These are phyloP conservation scores for Pocillopora damicornis DNA, from an alignment of 64 coral and sea anemone genomes.

Conservation along the genomic window DNA sequence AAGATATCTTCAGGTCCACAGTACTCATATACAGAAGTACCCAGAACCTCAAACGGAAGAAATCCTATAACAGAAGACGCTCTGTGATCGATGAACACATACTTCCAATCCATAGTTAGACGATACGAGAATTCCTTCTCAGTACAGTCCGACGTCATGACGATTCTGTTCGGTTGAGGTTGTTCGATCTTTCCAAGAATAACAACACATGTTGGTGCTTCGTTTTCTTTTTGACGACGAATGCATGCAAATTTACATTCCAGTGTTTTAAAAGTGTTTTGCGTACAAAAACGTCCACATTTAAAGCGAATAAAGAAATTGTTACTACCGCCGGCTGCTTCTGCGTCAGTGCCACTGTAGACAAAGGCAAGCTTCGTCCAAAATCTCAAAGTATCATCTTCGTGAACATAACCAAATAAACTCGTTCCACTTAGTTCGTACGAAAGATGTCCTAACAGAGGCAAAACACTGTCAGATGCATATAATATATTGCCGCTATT, in stretches of 20 bases:
- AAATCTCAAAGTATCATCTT: slow-evolving; percentile 1
- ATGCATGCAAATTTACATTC: neutral
- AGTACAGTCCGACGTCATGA: neutral
- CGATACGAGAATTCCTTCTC: slow-evolving; percentile 39
- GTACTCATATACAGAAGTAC: slow-evolving; percentile 30
- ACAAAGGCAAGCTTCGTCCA: neutral
- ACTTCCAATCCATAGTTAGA: slow-evolving; percentile 47
- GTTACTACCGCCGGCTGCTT: neutral
- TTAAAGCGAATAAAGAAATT: neutral
- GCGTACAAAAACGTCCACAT: slow-evolving; percentile 7
- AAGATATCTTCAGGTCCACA: slow-evolving; percentile 36
- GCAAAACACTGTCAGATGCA: slow-evolving; percentile 40
- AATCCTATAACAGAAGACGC: slow-evolving; percentile 32
- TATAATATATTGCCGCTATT: slow-evolving; percentile 32
- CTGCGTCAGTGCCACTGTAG: neutral
- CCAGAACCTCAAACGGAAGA: slow-evolving; percentile 31
- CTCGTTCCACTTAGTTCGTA: slow-evolving; percentile 5
- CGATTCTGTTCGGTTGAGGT: slow-evolving; percentile 20
- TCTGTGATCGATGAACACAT: slow-evolving; percentile 17
- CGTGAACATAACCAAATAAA: neutral
- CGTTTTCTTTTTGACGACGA: neutral
- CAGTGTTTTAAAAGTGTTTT: neutral
- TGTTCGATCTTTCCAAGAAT: neutral
- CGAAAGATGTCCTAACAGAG: slow-evolving; percentile 24
- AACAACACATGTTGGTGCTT: neutral